These are phyloP conservation scores for Meleagris gallopavo DNA, from an alignment of 2,113 vertebrate species.

Conservation along the genomic window DNA sequence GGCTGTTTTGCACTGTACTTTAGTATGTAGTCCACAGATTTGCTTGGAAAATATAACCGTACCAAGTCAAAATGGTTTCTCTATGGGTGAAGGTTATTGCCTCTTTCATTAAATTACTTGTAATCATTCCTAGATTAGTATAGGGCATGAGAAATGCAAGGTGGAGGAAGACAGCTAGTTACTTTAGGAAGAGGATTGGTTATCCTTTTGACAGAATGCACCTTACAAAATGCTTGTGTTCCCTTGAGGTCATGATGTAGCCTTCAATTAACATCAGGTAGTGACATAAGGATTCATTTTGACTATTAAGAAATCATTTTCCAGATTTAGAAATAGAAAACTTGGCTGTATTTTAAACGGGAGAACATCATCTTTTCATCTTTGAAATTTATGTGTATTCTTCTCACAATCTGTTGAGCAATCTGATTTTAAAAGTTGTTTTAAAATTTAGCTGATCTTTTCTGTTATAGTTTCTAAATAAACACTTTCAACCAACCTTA, in stretches of 20 bases:
- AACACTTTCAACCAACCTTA: not conserved
- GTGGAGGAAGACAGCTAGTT: not conserved
- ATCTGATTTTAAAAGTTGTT: not conserved
- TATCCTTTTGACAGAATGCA: not conserved
- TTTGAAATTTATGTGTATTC: not conserved
- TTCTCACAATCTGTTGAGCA: not conserved
- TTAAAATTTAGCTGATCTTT: not conserved
- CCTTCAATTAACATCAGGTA: not conserved
- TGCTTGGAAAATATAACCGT: not conserved
- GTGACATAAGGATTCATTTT: not conserved
- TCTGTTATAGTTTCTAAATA: not conserved
- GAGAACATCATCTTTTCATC: not conserved
- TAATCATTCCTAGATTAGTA: conserved; percentile 23
- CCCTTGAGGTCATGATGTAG: not conserved
- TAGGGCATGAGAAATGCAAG: not conserved
- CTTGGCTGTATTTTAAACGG: not conserved
- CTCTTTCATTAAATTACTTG: not conserved
- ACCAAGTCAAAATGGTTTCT: not conserved
- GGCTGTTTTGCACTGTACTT: not conserved
- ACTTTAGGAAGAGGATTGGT: not conserved
- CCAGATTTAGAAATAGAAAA: not conserved
- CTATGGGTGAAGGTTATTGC: not conserved
- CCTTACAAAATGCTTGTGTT: not conserved
- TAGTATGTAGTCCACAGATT: conserved; percentile 7
- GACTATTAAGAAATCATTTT: not conserved